Percentiles rank a stretch among this genome's conserved stretches.
Conservation (phyloP, 1,140 invertebrate species). For the Cryptotermes secundus region DNA sequence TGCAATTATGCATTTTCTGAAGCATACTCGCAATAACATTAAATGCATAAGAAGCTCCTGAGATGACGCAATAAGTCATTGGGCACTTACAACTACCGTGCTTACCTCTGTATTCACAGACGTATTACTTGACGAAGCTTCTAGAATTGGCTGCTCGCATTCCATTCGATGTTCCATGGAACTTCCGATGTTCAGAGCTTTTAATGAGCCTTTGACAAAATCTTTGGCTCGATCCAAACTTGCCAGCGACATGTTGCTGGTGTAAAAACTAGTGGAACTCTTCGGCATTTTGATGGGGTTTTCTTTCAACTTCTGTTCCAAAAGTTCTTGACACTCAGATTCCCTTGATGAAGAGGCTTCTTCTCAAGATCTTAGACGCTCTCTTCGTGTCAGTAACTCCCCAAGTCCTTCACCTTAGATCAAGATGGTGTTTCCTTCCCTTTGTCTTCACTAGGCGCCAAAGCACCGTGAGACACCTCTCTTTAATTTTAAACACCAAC, state of each 20-base stretch:
- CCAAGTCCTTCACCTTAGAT: neutral
- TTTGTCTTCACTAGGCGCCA: neutral
- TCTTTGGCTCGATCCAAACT: conserved; percentile 33
- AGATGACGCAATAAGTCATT: no score
- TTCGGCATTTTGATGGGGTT: conserved; percentile 21
- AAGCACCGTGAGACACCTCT: neutral
- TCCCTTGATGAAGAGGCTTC: neutral
- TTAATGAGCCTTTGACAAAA: conserved; percentile 33
- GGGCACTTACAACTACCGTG: no score
- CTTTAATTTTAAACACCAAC: neutral
- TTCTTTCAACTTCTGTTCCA: neutral
- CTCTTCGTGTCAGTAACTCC: neutral
- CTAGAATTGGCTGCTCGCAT: conserved; percentile 30
- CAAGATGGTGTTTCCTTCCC: neutral
- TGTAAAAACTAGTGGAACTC: conserved; percentile 26
- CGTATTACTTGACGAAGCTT: neutral
- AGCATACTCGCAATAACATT: no score
- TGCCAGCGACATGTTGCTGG: conserved; percentile 34
- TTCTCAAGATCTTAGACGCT: neutral
- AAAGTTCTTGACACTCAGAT: neutral
- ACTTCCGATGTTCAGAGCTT: conserved; percentile 33
- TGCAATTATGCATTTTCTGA: no score
- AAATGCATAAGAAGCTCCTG: no score
- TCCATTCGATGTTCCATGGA: conserved; percentile 29
- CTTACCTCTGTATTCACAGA: neutral